Base-by-base conservation (phyloP, 2,113 vertebrate species). In the Hymenochirus boettgeri region DNA sequence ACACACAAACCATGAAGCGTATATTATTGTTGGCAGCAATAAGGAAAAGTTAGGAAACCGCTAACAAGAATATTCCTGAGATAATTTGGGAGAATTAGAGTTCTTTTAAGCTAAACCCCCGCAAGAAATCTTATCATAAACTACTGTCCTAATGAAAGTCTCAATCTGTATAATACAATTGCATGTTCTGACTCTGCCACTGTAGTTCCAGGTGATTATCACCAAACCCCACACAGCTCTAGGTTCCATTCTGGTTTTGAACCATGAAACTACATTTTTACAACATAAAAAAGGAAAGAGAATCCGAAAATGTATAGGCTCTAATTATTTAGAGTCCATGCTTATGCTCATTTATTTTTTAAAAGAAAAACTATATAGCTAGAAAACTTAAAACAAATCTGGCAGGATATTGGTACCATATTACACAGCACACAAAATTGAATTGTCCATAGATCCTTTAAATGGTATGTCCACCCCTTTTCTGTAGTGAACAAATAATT, bases 1-100 rank as follows among this genome's bases (percentile, higher is more conserved):
- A 48, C 59, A 69, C 53, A n/a, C 29, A 69, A 69, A 69, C 65
- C 65, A 69, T 52, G 57, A 21, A 69, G 33, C 29, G 47, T 45
- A 5, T 69, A 60, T 69, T 69, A 42, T 60, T 60, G 37, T 69
- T 69, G 65, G 65, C 65, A n/a, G 47, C 24, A 17, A 18, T 22
- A 22, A 31, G 17, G 18, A 53, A 60, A 42, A 58, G 42, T 37
- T 67, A 59, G 31, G 56, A 59, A 67, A 54, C 24, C 45, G 65
- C 56, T 69, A 53, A 60, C 55, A 60, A 69, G 56, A 6, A 45
- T 69, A 60, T 47, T 60, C 57, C 65, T 35, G 29, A 27, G 47
- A 52, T 60, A 60, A 52, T 69, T 29, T 53, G 15, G 35, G 35
- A 26, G 51, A 59, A 69, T 69, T 53, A 52, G 24, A 51, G 45